Evolutionary conservation across 92 coral and sea anemone genomes (phyloP).

Genomic region (Virgularia gustaviana): DNA sequence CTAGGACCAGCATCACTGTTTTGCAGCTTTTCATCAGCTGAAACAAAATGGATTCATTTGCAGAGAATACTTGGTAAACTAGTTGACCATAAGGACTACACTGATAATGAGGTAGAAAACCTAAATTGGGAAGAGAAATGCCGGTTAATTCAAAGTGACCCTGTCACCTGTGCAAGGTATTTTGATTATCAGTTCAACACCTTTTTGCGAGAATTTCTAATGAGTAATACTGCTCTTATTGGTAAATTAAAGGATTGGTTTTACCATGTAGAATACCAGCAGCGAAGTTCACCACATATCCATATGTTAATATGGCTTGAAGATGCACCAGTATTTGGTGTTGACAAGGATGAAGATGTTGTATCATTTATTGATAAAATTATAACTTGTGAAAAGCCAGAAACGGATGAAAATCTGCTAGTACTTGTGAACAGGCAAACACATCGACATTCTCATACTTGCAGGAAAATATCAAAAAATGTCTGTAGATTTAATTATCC

Average conservation of each 20-base stretch:
- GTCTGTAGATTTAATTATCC: conserved; percentile 33
- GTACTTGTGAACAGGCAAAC: conserved; percentile 40
- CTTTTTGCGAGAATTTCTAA: conserved; percentile 48
- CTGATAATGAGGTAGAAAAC: conserved; percentile 49
- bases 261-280: conserved; percentile 59
- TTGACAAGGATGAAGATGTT: conserved; percentile 21
- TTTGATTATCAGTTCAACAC: conserved; percentile 48
- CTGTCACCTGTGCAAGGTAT: conserved; percentile 58
- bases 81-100: conserved; percentile 50
- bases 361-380: conserved; percentile 51
- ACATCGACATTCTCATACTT: conserved; percentile 54
- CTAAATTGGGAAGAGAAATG: conserved; percentile 51
- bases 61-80: conserved; percentile 66
- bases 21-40: conserved; percentile 49
- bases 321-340: conserved; percentile 48
- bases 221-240: too few species aligned
- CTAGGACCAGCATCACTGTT: conserved; percentile 31
- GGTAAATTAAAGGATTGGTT: conserved; percentile 58
- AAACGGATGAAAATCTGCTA: conserved; percentile 29
- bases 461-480: conserved; percentile 41
- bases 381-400: conserved; percentile 48
- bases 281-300: conserved; percentile 60
- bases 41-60: conserved; percentile 61
- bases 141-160: conserved; percentile 52
- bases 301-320: conserved; percentile 55